Percentiles rank a stretch among this genome's conserved stretches.
These are phyloP conservation scores for Diaperis boleti DNA, from an alignment of 2,888 invertebrate genomes.

Conservation along the genomic window DNA sequence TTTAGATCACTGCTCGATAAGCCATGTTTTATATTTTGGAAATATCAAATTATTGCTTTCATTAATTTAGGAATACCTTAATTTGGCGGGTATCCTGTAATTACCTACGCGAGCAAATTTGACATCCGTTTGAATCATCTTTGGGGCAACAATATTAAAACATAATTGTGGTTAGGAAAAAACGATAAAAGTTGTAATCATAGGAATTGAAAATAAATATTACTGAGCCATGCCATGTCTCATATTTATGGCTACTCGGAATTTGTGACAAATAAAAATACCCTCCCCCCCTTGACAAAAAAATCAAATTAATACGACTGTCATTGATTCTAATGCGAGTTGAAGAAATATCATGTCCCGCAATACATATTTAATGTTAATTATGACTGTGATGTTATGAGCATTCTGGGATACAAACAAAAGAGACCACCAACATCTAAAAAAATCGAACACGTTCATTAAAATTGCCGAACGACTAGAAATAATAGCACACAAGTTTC, in stretches of 20 bases:
- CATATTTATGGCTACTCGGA: conserved; percentile 40
- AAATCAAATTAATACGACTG: conserved; percentile 35
- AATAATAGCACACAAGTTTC: conserved; percentile 51
- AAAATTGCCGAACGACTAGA: conserved; percentile 50
- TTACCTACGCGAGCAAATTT: background rate
- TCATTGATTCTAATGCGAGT: conserved; percentile 37
- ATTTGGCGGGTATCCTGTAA: conserved; percentile 21
- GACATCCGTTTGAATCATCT: conserved; percentile 22
- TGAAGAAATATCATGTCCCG: conserved; percentile 37
- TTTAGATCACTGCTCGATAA: conserved; percentile 21
- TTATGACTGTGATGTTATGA: conserved; percentile 40
- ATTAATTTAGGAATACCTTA: conserved; percentile 32
- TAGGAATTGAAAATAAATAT: conserved; percentile 25
- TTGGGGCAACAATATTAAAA: background rate
- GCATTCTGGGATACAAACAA: conserved; percentile 41
- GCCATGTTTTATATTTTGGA: conserved; percentile 20
- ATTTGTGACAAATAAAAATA: conserved; percentile 22
- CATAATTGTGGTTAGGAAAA: background rate
- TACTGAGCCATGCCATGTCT: conserved; percentile 42
- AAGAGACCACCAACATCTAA: conserved; percentile 42
- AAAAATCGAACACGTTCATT: conserved; percentile 43
- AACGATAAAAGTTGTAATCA: conserved; percentile 4
- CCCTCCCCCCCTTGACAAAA: conserved; percentile 8
- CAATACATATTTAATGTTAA: conserved; percentile 43
- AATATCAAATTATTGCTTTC: conserved; percentile 16